A percentile compares a stretch with the other conserved stretches of the same genome.
phyloP scores from a whole-genome alignment of 2,113 vertebrate genomes.

The Ciconia boyciana region DNA sequence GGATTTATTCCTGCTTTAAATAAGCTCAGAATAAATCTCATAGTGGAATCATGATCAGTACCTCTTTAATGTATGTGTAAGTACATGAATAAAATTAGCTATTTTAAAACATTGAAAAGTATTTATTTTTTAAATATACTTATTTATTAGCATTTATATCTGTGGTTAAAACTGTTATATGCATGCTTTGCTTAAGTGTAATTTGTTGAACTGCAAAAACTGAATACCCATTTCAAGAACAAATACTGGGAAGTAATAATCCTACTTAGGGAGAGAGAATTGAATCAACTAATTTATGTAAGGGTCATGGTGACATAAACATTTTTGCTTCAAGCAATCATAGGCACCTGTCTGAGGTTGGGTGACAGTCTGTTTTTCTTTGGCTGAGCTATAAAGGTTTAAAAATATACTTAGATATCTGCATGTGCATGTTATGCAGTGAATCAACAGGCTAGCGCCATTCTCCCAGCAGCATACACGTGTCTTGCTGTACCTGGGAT shows the following conservation, averaged over 20 bases:
- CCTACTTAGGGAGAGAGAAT: not conserved
- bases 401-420: not conserved
- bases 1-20: not conserved
- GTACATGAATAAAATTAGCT: not conserved
- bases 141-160: not conserved
- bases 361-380: not conserved
- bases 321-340: not conserved
- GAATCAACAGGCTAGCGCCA: not conserved
- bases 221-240: not conserved
- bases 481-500: not conserved
- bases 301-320: not conserved
- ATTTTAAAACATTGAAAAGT: not conserved
- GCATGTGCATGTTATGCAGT: not conserved
- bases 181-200: not conserved
- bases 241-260: not conserved
- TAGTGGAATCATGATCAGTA: not conserved
- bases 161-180: not conserved
- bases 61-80: not conserved
- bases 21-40: not conserved
- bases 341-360: accelerated
- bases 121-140: not conserved
- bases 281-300: not conserved
- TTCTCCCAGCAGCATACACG: not conserved
- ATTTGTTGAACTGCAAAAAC: not conserved
- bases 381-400: not conserved